Evolutionary conservation across 2,888 invertebrate genomes (phyloP).

Genomic region (Melanchra persicariae): DNA sequence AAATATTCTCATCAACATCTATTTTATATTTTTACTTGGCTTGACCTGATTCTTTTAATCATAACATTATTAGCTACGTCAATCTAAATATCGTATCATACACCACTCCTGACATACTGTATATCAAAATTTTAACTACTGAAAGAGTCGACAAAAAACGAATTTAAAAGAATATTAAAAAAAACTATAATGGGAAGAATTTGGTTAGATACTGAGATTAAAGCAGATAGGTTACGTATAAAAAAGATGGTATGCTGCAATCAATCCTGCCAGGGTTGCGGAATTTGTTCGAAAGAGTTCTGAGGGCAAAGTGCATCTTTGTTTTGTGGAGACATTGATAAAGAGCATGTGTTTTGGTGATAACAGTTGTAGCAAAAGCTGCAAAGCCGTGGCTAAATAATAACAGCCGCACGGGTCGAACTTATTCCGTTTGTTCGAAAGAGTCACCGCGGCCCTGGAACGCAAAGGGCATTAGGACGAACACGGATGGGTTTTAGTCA

Average conservation of each 20-base stretch:
- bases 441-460: too few relatives aligned
- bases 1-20: slow-evolving; percentile 11
- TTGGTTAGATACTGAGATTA: not conserved
- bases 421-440: too few relatives aligned
- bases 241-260: not conserved
- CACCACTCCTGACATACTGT: not conserved
- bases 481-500: too few relatives aligned
- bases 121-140: not conserved
- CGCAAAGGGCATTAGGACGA: too few relatives aligned
- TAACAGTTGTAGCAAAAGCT: too few relatives aligned
- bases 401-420: too few relatives aligned
- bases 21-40: slow-evolving; percentile 17
- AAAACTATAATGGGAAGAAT: not conserved
- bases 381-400: too few relatives aligned
- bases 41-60: slow-evolving; percentile 49
- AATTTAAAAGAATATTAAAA: not conserved
- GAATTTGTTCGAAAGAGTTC: too few relatives aligned
- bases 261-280: too few relatives aligned
- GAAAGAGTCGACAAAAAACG: not conserved
- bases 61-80: slow-evolving; percentile 10
- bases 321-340: too few relatives aligned
- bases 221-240: not conserved
- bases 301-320: too few relatives aligned
- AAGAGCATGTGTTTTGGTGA: too few relatives aligned
- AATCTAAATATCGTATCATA: slow-evolving; percentile 5